These are phyloP conservation scores for Meloidogyne floridensis DNA, from an alignment of 1,140 invertebrate species.

Conservation along the genomic window DNA sequence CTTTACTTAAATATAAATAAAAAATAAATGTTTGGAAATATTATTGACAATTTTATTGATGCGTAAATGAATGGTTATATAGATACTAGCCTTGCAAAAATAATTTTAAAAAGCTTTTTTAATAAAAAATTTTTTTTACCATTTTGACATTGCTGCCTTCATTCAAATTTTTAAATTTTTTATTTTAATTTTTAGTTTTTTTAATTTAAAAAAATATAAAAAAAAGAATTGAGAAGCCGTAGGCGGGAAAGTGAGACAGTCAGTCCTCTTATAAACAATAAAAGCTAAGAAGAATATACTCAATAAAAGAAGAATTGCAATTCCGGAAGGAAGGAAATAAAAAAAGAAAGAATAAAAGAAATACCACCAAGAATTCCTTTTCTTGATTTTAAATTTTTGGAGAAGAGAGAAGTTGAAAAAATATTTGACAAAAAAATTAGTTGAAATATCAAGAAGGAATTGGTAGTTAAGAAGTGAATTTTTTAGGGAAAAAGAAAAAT, in stretches of 20 bases:
- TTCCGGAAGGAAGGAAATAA: not conserved
- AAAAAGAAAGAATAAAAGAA: not conserved
- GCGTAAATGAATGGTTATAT: too few species aligned
- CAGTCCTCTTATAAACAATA: too few species aligned
- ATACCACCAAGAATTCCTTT: not conserved
- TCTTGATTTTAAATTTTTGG: not conserved
- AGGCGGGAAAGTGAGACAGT: too few species aligned
- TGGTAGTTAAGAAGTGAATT: too few species aligned
- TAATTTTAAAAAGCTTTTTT: not conserved
- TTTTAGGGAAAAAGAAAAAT: too few species aligned
- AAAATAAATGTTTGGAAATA: not conserved
- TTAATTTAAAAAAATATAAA: not conserved
- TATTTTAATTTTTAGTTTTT: not conserved
- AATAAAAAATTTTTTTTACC: too few species aligned
- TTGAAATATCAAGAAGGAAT: too few species aligned
- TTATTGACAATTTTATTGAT: too few species aligned
- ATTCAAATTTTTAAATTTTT: not conserved
- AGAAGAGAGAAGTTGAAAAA: too few species aligned
- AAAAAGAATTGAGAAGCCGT: too few species aligned
- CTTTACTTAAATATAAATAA: not conserved
- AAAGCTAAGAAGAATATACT: not conserved
- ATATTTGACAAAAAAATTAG: too few species aligned
- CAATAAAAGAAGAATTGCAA: not conserved
- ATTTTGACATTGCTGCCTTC: too few species aligned
- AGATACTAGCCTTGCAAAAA: not conserved